Evolutionary conservation across 2,797 vertebrate species (phyloP).

Genomic region (Microchirus variegatus): DNA sequence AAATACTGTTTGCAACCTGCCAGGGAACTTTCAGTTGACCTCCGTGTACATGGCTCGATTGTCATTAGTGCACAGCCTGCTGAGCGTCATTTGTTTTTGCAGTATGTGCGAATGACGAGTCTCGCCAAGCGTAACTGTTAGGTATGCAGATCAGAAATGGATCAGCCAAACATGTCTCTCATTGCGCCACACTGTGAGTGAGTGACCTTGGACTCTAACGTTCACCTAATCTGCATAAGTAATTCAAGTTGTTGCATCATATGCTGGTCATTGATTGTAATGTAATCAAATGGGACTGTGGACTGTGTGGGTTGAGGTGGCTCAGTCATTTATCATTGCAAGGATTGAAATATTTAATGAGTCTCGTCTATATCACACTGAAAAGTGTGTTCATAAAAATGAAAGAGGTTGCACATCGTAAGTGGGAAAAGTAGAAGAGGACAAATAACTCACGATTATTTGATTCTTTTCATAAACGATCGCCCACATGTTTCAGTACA

Average conservation of each 20-base stretch:
- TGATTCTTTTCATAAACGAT: too few species aligned
- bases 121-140: slow-evolving; percentile 29
- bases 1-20: background rate
- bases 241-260: slow-evolving; percentile 68
- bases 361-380: slow-evolving; percentile 40
- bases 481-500: too few species aligned
- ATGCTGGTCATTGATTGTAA: slow-evolving; percentile 68
- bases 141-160: slow-evolving; percentile 40
- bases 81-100: slow-evolving; percentile 34
- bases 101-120: slow-evolving; percentile 35
- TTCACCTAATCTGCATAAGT: slow-evolving; percentile 71
- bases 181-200: slow-evolving; percentile 10
- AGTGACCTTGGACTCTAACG: slow-evolving; percentile 62
- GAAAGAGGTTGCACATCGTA: too few species aligned
- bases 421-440: too few species aligned
- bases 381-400: background rate
- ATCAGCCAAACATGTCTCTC: slow-evolving; percentile 24
- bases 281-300: slow-evolving; percentile 46
- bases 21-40: slow-evolving; percentile 3
- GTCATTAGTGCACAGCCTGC: slow-evolving; percentile 3
- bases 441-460: too few species aligned
- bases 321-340: slow-evolving; percentile 34
- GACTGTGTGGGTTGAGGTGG: slow-evolving; percentile 23
- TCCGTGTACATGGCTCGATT: background rate
- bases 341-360: too few species aligned